Conservation (phyloP, 2,888 invertebrate genomes). For the Beris morrisii region DNA sequence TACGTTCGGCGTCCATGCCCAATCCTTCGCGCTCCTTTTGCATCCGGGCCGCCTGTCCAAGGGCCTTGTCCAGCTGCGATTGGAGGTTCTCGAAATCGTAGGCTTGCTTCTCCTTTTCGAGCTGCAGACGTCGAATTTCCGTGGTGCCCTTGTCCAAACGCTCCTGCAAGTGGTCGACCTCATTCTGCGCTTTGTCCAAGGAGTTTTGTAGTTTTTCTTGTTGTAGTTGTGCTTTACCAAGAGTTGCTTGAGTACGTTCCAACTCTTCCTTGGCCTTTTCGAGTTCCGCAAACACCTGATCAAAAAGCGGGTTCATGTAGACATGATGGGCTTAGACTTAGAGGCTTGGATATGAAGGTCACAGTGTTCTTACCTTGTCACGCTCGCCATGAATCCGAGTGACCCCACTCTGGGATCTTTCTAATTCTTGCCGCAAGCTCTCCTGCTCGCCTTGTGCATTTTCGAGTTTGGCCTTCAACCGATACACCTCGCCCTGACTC, state of each 20-base stretch:
- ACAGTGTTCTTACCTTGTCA: slow-evolving; percentile 63
- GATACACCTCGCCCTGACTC: slow-evolving; percentile 92
- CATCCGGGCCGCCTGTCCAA: slow-evolving; percentile 82
- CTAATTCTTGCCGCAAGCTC: slow-evolving; percentile 89
- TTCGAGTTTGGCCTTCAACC: slow-evolving; percentile 89
- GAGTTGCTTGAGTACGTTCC: slow-evolving; percentile 83
- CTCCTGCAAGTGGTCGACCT: slow-evolving; percentile 87
- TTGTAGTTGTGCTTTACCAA: slow-evolving; percentile 88
- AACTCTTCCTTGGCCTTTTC: slow-evolving; percentile 87
- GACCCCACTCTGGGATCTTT: slow-evolving; percentile 79
- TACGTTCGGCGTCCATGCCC: slow-evolving; percentile 80
- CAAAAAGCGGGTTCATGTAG: no score
- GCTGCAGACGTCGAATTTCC: slow-evolving; percentile 73
- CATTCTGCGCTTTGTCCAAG: slow-evolving; percentile 86
- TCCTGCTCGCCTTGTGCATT: slow-evolving; percentile 95
- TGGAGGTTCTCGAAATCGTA: slow-evolving; percentile 91
- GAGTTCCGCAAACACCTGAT: slow-evolving; percentile 64
- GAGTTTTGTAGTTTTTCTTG: slow-evolving; percentile 89
- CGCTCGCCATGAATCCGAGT: slow-evolving; percentile 85
- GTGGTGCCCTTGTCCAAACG: slow-evolving; percentile 79
- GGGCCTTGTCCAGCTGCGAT: slow-evolving; percentile 86
- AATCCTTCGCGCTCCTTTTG: slow-evolving; percentile 89
- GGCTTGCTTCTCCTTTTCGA: slow-evolving; percentile 87
- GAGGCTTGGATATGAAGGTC: no score
- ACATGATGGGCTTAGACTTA: no score